phyloP scores from a whole-genome alignment of 2,888 invertebrate genomes.

The Mesodorylaimus sp. region DNA sequence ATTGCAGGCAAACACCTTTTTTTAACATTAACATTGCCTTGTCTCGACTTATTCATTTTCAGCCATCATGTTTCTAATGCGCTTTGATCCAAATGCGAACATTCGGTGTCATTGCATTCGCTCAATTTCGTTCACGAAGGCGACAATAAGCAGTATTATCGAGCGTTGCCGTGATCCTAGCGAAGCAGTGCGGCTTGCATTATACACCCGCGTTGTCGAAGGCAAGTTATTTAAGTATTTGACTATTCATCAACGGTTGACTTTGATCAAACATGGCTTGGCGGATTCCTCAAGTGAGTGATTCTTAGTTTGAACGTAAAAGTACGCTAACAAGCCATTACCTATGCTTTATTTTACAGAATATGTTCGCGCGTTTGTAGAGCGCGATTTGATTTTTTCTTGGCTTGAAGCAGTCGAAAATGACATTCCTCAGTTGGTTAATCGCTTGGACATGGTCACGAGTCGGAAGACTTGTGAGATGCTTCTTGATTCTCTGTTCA shows the following conservation, averaged over 20 bases:
- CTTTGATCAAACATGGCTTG: slow-evolving; percentile 45
- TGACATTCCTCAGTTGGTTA: slow-evolving; percentile 51
- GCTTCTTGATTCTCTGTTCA: slow-evolving; percentile 41
- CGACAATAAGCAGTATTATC: slow-evolving; percentile 50
- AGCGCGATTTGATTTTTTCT: slow-evolving; percentile 40
- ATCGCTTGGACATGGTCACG: slow-evolving; percentile 53
- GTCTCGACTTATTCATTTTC: slow-evolving; percentile 10
- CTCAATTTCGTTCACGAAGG: slow-evolving; percentile 51
- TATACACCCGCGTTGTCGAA: slow-evolving; percentile 39
- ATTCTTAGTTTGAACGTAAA: slow-evolving; percentile 6
- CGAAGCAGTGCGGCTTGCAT: slow-evolving; percentile 49
- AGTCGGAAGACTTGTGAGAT: slow-evolving; percentile 41
- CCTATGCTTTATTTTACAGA: slow-evolving; percentile 22
- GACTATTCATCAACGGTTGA: slow-evolving; percentile 46
- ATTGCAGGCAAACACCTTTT: slow-evolving; percentile 38
- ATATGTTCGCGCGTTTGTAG: slow-evolving; percentile 32
- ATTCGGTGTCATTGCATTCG: slow-evolving; percentile 51
- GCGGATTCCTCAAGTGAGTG: slow-evolving; percentile 40
- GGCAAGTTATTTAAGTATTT: slow-evolving; percentile 42
- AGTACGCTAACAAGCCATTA: no score
- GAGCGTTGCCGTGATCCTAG: slow-evolving; percentile 56
- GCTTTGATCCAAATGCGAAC: slow-evolving; percentile 51
- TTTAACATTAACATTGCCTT: no score
- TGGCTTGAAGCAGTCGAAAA: slow-evolving; percentile 57
- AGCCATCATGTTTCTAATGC: slow-evolving; percentile 30